Percentiles rank a stretch among this genome's conserved stretches.
Conservation (phyloP, 2,113 vertebrate species). For the Murina feae region DNA sequence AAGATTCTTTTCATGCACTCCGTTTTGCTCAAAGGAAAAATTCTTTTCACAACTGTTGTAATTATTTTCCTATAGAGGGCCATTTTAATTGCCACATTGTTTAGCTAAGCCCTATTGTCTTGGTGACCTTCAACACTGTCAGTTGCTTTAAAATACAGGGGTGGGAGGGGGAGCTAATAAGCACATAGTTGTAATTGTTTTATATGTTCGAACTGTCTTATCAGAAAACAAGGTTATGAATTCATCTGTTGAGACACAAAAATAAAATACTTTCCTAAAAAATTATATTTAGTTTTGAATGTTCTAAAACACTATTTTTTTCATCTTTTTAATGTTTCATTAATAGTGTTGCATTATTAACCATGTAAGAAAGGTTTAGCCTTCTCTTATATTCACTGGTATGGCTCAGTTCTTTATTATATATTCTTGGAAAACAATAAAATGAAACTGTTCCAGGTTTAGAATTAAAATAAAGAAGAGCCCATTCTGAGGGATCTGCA, state of each 20-base stretch:
- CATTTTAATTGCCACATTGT: slow-evolving; percentile 79
- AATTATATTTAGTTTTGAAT: slow-evolving; percentile 39
- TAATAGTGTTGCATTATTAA: background rate
- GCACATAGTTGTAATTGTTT: slow-evolving; percentile 80
- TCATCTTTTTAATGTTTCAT: background rate
- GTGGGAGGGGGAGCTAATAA: slow-evolving; percentile 77
- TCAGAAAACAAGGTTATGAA: slow-evolving; percentile 77
- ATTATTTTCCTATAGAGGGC: slow-evolving; percentile 74
- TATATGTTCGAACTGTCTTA: slow-evolving; percentile 80
- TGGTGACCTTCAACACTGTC: slow-evolving; percentile 80
- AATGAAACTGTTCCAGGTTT: slow-evolving; percentile 4
- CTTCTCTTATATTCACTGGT: background rate
- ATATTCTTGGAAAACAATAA: background rate
- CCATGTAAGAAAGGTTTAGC: background rate
- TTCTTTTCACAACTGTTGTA: slow-evolving; percentile 73
- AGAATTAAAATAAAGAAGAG: slow-evolving; percentile 9
- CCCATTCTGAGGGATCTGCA: background rate
- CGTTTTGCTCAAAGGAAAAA: slow-evolving; percentile 70
- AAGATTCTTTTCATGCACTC: slow-evolving; percentile 69
- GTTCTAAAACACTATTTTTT: background rate
- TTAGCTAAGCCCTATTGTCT: slow-evolving; percentile 81
- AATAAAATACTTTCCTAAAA: slow-evolving; percentile 78
- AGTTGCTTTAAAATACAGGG: slow-evolving; percentile 74
- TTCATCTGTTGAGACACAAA: slow-evolving; percentile 75
- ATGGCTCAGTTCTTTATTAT: background rate